These are phyloP conservation scores for Paramacrobiotus metropolitanus DNA, from an alignment of 1,140 invertebrate genomes.

Conservation along the genomic window DNA sequence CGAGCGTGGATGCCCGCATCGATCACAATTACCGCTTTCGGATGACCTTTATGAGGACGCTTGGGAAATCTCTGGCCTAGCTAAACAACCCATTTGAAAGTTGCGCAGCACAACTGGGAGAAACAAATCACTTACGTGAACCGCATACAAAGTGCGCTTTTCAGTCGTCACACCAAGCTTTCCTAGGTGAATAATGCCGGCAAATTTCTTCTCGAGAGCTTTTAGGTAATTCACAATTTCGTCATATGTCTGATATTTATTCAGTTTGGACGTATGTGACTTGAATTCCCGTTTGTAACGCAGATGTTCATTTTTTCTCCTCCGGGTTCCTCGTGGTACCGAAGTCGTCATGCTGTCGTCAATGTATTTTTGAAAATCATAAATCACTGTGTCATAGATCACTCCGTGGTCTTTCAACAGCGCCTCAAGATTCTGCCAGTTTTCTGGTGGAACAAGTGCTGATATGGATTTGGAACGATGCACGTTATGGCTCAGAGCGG, in stretches of 20 bases:
- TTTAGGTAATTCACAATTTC: neutral
- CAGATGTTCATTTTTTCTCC: no score
- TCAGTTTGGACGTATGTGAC: neutral
- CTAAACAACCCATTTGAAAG: no score
- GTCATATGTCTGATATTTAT: neutral
- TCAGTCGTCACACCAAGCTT: no score
- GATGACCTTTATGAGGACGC: no score
- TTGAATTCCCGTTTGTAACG: neutral
- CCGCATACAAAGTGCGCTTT: no score
- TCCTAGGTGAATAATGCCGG: neutral
- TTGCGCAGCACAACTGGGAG: no score
- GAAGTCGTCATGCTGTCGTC: neutral
- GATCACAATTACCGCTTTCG: constrained; percentile 9
- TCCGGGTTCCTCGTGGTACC: neutral
- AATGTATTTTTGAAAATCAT: neutral
- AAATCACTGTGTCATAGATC: neutral
- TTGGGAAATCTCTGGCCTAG: no score
- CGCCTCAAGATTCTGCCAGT: neutral
- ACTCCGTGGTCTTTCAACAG: neutral
- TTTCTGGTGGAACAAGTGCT: no score
- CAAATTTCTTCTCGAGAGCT: neutral
- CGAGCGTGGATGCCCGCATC: constrained; percentile 15
- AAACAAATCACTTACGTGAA: no score
- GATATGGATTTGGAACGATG: no score
- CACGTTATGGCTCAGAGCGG: no score